Percentiles rank a stretch among this genome's conserved stretches.
Evolutionary conservation across 2,113 vertebrate species (phyloP).

Genomic region (Centropus bengalensis): DNA sequence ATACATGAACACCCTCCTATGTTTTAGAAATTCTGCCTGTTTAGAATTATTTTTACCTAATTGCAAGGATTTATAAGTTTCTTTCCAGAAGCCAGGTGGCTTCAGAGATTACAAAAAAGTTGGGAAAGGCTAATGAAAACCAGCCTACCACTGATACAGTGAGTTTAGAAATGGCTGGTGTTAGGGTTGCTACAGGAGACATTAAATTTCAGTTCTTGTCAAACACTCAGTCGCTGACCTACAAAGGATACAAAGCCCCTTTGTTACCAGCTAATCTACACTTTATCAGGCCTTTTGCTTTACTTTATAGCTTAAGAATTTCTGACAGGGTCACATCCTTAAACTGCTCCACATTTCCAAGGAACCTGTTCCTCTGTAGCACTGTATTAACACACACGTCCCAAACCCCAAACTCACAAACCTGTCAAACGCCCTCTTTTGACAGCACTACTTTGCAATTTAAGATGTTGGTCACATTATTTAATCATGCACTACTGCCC

Average conservation of each 20-base stretch:
- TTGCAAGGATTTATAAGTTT: background rate
- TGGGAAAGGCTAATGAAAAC: background rate
- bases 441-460: background rate
- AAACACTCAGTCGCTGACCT: constrained; percentile 63
- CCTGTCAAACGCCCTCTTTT: background rate
- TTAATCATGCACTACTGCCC: background rate
- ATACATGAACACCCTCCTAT: background rate
- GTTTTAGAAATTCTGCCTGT: background rate
- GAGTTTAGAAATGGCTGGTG: constrained; percentile 29
- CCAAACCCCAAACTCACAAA: background rate
- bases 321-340: background rate
- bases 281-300: constrained; percentile 56
- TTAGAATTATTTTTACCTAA: background rate
- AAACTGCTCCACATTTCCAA: background rate
- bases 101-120: background rate
- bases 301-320: constrained; percentile 34
- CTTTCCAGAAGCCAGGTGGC: background rate
- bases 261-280: constrained; percentile 64
- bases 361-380: background rate
- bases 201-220: constrained; percentile 65
- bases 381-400: background rate
- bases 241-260: constrained; percentile 66
- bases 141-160: background rate
- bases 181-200: constrained; percentile 56
- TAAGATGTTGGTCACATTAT: background rate